These are phyloP conservation scores for Ridgeia piscesae DNA, from an alignment of 1,140 invertebrate genomes.

Conservation along the genomic window DNA sequence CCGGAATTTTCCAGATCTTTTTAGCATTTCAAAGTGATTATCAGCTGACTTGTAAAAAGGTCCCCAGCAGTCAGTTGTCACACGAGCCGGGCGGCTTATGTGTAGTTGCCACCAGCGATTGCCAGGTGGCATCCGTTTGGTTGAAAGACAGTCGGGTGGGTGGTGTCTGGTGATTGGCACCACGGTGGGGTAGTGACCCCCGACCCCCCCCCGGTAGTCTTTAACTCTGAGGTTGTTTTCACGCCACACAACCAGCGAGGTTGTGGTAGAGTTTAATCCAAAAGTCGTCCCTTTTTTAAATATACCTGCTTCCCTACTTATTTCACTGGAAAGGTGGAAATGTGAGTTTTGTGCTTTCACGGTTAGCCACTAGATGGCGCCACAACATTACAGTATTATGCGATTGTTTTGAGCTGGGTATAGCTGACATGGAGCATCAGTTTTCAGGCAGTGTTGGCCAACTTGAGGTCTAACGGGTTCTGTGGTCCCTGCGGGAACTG, in stretches of 20 bases:
- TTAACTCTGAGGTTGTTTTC: neutral
- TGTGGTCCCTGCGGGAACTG: too few species aligned
- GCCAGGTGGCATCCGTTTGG: neutral
- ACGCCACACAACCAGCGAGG: neutral
- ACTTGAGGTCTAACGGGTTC: too few species aligned
- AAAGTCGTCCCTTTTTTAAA: too few species aligned
- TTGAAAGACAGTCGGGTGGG: neutral
- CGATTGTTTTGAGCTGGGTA: too few species aligned
- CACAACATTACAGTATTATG: too few species aligned
- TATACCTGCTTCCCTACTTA: too few species aligned
- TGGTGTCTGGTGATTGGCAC: neutral
- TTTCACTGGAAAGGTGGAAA: too few species aligned
- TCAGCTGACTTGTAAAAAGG: neutral
- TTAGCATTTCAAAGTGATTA: neutral
- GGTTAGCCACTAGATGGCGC: too few species aligned
- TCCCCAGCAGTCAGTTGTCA: neutral
- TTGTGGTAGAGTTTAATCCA: neutral
- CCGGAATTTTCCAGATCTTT: neutral
- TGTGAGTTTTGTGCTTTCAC: too few species aligned
- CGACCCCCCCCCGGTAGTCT: neutral
- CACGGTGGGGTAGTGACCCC: neutral
- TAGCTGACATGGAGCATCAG: too few species aligned
- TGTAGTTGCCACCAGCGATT: neutral
- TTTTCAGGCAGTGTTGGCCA: too few species aligned
- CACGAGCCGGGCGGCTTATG: neutral